Base-by-base conservation (phyloP, 2,888 invertebrate genomes). In the Ryuthela nishihirai region DNA sequence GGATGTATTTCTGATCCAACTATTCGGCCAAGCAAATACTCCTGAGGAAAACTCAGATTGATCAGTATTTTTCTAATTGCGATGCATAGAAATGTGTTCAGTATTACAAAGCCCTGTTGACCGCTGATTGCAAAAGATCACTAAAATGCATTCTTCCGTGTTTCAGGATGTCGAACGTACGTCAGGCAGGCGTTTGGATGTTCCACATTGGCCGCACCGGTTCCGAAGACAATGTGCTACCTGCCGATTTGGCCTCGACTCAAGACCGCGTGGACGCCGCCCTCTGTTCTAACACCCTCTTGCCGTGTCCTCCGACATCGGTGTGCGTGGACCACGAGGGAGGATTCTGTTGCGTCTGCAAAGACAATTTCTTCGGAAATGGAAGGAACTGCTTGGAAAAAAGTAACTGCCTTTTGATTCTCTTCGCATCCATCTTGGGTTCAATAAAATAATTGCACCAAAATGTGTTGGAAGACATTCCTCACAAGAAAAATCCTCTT, bases 271-370 rank as follows among this genome's bases (percentile, higher is more conserved):
- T 41, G 1, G 20, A 42, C 1, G 9, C 32, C 12, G 40, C 62
- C 12, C 56, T 64, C 0, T 66, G 66, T 36, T 41, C 60, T 5
- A 62, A 52, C 23, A 61, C 66, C 1, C 34, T 55, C 1, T 25
- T 53, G 17, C 66, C 66, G 1, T 66, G 66, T 45, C 61, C 65
- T 2, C 62, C 54, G 0, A 55, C 54, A 68, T 91, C 92, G 0
- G 79, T 79, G 48, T 97, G 95, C 73, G 77, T 83, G 5, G 93
- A 97, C 73, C 86, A 85, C 70, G 79, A 82, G 44, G 79, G 80
- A 26, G 95, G 95, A 7, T 93, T 87, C 72, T 98, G 97, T 72
- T 99, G 98, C 73, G 78, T 82, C 63, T 98, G 98, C 72, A 66
- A 69, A 1, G 79, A 82, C 32, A 87, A 87, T 5, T 91, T 78